Evolutionary conservation across 2,888 invertebrate species (phyloP), one percentile per base, ranked within the genome.

Genomic region (Hydropsyche betteni): DNA sequence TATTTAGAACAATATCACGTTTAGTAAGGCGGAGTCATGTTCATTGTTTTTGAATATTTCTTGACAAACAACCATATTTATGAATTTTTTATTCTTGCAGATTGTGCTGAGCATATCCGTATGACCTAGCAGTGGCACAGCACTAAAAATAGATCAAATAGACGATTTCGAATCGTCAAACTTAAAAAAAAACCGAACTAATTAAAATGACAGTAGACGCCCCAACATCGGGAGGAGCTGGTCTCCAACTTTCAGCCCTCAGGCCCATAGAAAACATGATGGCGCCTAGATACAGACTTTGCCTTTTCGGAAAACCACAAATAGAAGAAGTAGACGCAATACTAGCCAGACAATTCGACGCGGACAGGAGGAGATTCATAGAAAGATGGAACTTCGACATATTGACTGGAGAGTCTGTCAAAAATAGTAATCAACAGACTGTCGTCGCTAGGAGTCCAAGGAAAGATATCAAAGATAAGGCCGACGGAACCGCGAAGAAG

Each of bases 271-370:
- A 79, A 69, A 79, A 77, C 44, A 69, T 75, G 34, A 14, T 71
- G 73, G 16, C 44, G 24, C 70, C 78, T 5, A 71, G 71, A 38
- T 71, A 69, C 44, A 36, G 77, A n/a, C 33, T 79, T 4, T 79
- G 78, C 68, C 78, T 79, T 3, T 79, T 79, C 53, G 78, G 78
- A 5, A 79, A 74, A 14, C 78, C 78, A 10, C 75, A 79, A 33
- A 24, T 58, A 0, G 73, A 74, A 5, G 33, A 51, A n/a, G 69
- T 76, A 5, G 72, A 68, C 34, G 70, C 61, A 34, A 52, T 79
- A 33, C 52, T 79, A 24, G 38, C 74, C 6, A 74, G 77, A 5
- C 74, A 77, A 36, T 79, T 79, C 69, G 75, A 74, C 10, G 53
- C 69, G 10, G 78, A 79, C n/a, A 68, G 77, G 34, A 71, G 70